A percentile compares a stretch with the other conserved stretches of the same genome.
These are phyloP conservation scores for Drosophila melanogaster DNA, from an alignment of 1,140 invertebrate species.

Conservation along the genomic window DNA sequence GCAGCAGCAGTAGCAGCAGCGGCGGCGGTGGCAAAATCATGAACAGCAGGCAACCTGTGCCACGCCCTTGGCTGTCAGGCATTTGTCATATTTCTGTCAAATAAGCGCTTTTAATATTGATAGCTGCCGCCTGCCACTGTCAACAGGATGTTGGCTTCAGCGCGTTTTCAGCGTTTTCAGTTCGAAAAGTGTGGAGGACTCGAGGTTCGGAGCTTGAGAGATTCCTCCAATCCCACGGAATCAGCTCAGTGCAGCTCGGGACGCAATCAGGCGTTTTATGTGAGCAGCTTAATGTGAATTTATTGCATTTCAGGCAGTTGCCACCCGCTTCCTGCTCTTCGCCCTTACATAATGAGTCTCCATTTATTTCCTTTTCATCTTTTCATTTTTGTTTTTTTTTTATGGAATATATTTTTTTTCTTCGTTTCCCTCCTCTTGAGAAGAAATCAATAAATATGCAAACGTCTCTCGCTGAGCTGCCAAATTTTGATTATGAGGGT, in stretches of 20 bases:
- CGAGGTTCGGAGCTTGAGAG: constrained; percentile 3
- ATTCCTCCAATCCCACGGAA: constrained; percentile 1
- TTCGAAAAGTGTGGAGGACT: background rate
- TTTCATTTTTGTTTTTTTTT: background rate
- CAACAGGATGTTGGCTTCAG: constrained; percentile 80
- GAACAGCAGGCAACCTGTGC: constrained; percentile 53
- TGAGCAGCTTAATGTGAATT: constrained; percentile 81
- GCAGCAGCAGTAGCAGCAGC: constrained; percentile 1
- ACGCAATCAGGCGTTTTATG: constrained; percentile 82
- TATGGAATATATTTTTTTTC: background rate
- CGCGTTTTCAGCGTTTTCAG: constrained; percentile 49
- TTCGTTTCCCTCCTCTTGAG: constrained; percentile 7
- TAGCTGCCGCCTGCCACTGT: constrained; percentile 70
- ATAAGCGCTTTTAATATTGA: constrained; percentile 84
- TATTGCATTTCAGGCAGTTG: constrained; percentile 68
- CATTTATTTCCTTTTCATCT: constrained; percentile 46
- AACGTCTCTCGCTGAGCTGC: constrained; percentile 49
- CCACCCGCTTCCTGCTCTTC: constrained; percentile 17
- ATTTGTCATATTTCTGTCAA: constrained; percentile 83
- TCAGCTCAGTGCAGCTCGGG: constrained; percentile 45
- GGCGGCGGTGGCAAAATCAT: constrained; percentile 2
- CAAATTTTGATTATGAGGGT: constrained; percentile 75
- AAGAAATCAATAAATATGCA: constrained; percentile 63
- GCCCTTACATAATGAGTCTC: constrained; percentile 63
- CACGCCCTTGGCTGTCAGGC: constrained; percentile 73